Evolutionary conservation across 2,888 invertebrate species (phyloP), one percentile per base, ranked within the genome.

Genomic region (Cataglyphis rosenhaueri): DNA sequence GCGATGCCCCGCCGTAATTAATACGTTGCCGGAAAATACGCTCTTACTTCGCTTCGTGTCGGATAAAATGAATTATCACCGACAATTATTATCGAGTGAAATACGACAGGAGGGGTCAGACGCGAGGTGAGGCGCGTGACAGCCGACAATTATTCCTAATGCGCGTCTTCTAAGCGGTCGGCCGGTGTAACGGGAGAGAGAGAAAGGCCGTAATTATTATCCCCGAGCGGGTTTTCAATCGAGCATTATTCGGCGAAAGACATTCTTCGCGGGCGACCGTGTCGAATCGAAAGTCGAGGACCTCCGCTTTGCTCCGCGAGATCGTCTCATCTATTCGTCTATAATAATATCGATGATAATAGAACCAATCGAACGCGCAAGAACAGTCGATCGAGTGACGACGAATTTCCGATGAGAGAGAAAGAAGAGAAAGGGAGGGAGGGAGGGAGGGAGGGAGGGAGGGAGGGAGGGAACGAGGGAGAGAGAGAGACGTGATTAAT

Each of bases 81-180:
- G 84, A 82, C 83, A 84, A 89, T 89, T 85, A 89, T 88, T 79
- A 89, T 81, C 84, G 79, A 82, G 83, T 52, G 84, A 84, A 85
- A 86, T 84, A 84, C 86, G 85, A 75, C 65, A 81, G 82, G 35
- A 81, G 18, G 82, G 87, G 86, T 86, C 86, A 66, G 79, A 32
- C 59, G 78, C 59, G 78, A 82, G 87, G 84, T 82, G 85, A 86
- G 83, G 35, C 81, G 35, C 85, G 81, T 82, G 88, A 87, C 89
- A 90, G 84, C 87, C 87, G 64, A 73, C 87, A 85, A 89, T 89
- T 89, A 89, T 84, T 86, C 74, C 84, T 84, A 86, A 84, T 84
- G 79, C 75, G 62, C 59, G 70, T 81, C 81, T 76, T 70, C 83
- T 79, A 85, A 83, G 70, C 85, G 71, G 35, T 38, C n/a, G 66